Conservation (phyloP, 2,888 invertebrate genomes). For the Lottia gigantea region DNA sequence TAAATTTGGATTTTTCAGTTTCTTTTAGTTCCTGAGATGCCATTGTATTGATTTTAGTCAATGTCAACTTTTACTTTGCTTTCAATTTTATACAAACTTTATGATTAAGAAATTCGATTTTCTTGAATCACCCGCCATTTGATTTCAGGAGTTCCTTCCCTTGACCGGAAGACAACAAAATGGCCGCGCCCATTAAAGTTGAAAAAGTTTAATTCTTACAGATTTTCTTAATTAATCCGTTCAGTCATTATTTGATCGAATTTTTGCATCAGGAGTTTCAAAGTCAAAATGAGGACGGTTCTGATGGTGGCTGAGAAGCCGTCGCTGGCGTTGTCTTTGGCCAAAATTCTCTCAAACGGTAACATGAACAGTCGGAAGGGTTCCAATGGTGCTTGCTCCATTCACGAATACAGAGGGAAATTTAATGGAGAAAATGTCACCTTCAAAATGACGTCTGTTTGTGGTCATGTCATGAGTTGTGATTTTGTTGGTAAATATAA, state of each 20-base stretch:
- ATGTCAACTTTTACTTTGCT: no score
- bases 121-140: not conserved
- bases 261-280: not conserved
- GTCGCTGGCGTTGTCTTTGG: constrained; percentile 93
- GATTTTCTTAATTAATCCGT: not conserved
- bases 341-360: constrained; percentile 91
- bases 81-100: no score
- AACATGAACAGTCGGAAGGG: constrained; percentile 84
- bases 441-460: constrained; percentile 95
- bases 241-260: not conserved
- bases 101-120: no score
- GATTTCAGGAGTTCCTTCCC: not conserved
- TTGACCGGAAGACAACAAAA: not conserved
- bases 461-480: constrained; percentile 96
- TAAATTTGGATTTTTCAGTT: not conserved
- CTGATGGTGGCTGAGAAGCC: constrained; percentile 99
- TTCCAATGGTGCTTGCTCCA: constrained; percentile 88
- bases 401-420: constrained; percentile 86
- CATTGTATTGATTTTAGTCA: not conserved
- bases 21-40: not conserved
- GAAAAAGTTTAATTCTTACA: not conserved
- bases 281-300: constrained; percentile 65
- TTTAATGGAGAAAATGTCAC: constrained; percentile 63
- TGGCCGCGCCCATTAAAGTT: constrained; percentile 3
- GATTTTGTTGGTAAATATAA: constrained; percentile 93